phyloP scores from a whole-genome alignment of 2,888 invertebrate genomes.

The Mythimna pallens region DNA sequence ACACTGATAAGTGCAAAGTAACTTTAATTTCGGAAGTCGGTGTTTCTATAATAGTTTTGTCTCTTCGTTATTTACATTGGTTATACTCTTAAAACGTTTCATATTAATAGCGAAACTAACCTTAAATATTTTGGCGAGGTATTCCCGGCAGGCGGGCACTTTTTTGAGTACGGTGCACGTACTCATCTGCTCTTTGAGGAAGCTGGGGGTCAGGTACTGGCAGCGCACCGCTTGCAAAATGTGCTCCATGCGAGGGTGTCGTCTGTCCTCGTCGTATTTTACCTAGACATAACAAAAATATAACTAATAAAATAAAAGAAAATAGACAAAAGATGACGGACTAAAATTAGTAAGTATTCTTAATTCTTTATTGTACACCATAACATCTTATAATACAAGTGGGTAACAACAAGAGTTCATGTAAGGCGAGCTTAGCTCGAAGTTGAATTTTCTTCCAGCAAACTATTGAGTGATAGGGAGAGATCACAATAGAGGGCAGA shows the following conservation, averaged over 20 bases:
- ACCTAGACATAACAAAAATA: conserved; percentile 79
- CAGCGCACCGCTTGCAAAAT: conserved; percentile 97
- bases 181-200: conserved; percentile 97
- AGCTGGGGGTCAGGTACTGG: conserved; percentile 97
- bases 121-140: conserved; percentile 96
- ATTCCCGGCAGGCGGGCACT: conserved; percentile 96
- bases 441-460: too few species aligned
- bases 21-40: too few species aligned
- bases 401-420: too few species aligned
- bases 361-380: too few species aligned
- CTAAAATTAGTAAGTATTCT: background rate
- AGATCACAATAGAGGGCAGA: too few species aligned
- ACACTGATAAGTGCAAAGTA: too few species aligned
- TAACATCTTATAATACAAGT: too few species aligned
- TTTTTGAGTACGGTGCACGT: conserved; percentile 96
- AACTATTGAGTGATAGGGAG: too few species aligned
- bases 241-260: conserved; percentile 96
- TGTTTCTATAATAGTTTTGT: too few species aligned
- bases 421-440: too few species aligned
- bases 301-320: background rate
- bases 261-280: conserved; percentile 95
- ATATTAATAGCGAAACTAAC: conserved; percentile 70
- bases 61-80: too few species aligned
- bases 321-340: background rate
- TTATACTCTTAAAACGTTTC: too few species aligned